phyloP scores from a whole-genome alignment of 2,797 vertebrate genomes.

The Orientallactaga sibirica region DNA sequence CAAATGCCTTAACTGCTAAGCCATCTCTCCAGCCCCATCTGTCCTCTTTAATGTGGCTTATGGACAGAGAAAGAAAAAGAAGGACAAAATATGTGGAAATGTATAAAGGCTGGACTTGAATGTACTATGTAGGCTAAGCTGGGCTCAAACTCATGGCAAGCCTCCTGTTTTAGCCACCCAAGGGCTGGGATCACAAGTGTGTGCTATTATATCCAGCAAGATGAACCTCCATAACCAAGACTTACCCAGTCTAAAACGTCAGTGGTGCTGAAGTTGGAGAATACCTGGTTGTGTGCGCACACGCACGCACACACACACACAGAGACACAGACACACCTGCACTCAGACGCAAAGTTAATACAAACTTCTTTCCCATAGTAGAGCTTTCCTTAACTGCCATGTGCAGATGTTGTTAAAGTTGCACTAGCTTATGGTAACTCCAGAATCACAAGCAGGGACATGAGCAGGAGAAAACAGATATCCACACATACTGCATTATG shows the following conservation, averaged over 20 bases:
- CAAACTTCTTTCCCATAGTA: neutral
- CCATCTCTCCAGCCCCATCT: too few relatives aligned
- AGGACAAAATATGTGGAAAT: neutral
- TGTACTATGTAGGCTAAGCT: neutral
- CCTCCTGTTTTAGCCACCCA: neutral
- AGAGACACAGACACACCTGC: neutral
- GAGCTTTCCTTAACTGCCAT: neutral
- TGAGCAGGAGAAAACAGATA: neutral
- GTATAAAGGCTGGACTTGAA: neutral
- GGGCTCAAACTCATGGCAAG: neutral
- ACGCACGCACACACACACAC: neutral
- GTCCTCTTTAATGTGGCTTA: neutral
- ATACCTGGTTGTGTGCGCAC: too few relatives aligned
- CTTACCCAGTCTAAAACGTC: neutral
- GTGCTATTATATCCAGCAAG: neutral
- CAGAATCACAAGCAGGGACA: neutral
- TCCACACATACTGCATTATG: neutral
- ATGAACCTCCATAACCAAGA: neutral
- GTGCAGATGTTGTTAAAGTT: neutral
- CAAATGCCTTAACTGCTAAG: too few relatives aligned
- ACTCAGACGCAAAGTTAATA: rapidly evolving
- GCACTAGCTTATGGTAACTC: neutral
- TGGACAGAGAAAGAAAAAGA: neutral
- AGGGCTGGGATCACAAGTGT: neutral
- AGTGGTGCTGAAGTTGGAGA: neutral